These are phyloP conservation scores for Strigamia crassipes DNA, from an alignment of 2,888 invertebrate species.

Conservation along the genomic window DNA sequence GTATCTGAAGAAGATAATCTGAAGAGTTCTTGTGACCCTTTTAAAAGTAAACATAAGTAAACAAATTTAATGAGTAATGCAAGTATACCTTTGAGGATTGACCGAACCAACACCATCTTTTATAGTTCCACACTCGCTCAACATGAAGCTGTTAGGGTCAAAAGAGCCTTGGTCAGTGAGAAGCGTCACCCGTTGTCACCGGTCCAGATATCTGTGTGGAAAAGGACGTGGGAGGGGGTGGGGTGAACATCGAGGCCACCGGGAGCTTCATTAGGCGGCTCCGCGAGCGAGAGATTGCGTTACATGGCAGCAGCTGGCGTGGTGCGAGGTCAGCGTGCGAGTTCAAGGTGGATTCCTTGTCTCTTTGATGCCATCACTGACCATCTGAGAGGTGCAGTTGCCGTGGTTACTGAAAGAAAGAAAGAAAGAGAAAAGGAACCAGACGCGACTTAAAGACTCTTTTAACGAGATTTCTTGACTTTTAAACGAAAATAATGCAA, in stretches of 20 bases:
- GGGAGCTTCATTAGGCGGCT: slow-evolving; percentile 35
- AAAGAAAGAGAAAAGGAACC: background rate
- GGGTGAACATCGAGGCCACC: slow-evolving; percentile 32
- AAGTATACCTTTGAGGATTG: slow-evolving; percentile 36
- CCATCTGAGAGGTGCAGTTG: slow-evolving; percentile 34
- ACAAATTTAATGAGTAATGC: slow-evolving; percentile 40
- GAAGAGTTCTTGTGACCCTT: slow-evolving; percentile 35
- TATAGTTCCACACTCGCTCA: slow-evolving; percentile 31
- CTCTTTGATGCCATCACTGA: slow-evolving; percentile 38
- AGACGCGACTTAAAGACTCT: slow-evolving; percentile 17
- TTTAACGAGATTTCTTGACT: background rate
- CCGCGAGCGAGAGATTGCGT: slow-evolving; percentile 42
- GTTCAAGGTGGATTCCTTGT: slow-evolving; percentile 42
- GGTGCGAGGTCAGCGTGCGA: slow-evolving; percentile 26
- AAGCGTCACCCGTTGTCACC: slow-evolving; percentile 37
- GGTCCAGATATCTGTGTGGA: slow-evolving; percentile 35
- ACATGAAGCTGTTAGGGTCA: slow-evolving; percentile 30
- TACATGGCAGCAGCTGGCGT: slow-evolving; percentile 36
- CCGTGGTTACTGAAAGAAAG: background rate
- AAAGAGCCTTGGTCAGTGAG: slow-evolving; percentile 34
- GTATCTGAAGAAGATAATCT: slow-evolving; percentile 29
- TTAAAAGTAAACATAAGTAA: slow-evolving; percentile 42
- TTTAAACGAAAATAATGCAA: background rate
- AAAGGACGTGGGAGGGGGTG: slow-evolving; percentile 6
- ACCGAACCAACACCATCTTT: slow-evolving; percentile 27